These are phyloP conservation scores for Rhogogaster chlorosoma DNA, from an alignment of 2,888 invertebrate genomes.

Conservation along the genomic window DNA sequence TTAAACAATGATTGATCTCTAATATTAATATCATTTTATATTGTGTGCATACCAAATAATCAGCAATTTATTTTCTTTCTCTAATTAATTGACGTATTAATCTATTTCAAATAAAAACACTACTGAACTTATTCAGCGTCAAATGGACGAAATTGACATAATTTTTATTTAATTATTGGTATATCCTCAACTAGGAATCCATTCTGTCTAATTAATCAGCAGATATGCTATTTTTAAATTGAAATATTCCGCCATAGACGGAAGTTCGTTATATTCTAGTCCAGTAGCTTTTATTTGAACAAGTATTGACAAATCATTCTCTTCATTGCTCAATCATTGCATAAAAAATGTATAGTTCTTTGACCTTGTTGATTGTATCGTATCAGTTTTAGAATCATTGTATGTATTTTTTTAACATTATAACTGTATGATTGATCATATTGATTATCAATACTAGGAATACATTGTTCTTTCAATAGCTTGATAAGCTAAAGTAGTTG, in stretches of 20 bases:
- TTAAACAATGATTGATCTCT: conserved; percentile 7
- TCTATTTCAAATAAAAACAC: background rate
- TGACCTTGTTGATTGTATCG: background rate
- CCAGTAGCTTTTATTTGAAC: conserved; percentile 1
- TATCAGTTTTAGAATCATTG: background rate
- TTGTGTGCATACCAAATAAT: conserved; percentile 5
- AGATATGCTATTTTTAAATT: background rate
- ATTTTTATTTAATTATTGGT: background rate
- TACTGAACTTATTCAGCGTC: background rate
- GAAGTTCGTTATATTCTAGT: background rate
- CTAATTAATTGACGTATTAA: background rate
- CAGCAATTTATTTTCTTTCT: background rate
- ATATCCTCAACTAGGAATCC: background rate
- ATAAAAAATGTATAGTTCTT: background rate
- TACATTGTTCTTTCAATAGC: background rate
- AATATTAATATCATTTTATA: background rate
- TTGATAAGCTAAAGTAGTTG: background rate
- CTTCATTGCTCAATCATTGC: background rate
- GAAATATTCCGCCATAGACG: background rate
- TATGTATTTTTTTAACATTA: background rate
- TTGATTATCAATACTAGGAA: background rate
- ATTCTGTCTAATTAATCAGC: background rate
- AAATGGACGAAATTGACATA: background rate
- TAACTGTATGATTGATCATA: conserved; percentile 19
- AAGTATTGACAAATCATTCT: background rate